These are phyloP conservation scores for Habrosyne pyritoides DNA, from an alignment of 2,888 invertebrate genomes.

Conservation along the genomic window DNA sequence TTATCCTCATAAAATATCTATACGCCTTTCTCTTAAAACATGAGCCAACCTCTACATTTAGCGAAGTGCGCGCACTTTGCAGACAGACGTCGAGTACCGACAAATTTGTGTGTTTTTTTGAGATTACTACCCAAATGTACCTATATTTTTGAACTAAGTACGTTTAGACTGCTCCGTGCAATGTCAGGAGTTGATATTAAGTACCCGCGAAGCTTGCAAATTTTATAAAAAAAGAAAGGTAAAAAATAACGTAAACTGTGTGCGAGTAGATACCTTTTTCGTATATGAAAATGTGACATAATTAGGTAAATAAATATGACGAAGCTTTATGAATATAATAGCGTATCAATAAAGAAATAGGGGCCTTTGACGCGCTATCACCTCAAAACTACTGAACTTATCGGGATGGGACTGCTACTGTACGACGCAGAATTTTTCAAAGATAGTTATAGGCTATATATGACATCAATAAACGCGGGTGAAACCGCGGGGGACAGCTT, in stretches of 20 bases:
- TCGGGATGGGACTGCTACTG: no score
- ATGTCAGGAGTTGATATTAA: background rate
- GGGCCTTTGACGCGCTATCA: no score
- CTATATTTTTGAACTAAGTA: constrained; percentile 40
- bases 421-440: no score
- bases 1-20: background rate
- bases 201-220: background rate
- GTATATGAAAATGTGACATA: background rate
- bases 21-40: constrained; percentile 21
- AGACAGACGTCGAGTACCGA: constrained; percentile 44
- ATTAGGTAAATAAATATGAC: background rate
- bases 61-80: constrained; percentile 62
- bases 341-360: no score
- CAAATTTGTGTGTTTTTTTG: constrained; percentile 49
- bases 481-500: no score
- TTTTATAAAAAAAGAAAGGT: background rate
- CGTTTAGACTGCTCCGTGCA: constrained; percentile 19
- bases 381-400: no score
- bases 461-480: no score
- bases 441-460: no score
- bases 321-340: no score
- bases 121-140: constrained; percentile 43
- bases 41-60: constrained; percentile 38
- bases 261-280: background rate
- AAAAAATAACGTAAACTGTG: background rate